Base-by-base conservation (phyloP, 2,888 invertebrate species). In the Conistra vaccinii region DNA sequence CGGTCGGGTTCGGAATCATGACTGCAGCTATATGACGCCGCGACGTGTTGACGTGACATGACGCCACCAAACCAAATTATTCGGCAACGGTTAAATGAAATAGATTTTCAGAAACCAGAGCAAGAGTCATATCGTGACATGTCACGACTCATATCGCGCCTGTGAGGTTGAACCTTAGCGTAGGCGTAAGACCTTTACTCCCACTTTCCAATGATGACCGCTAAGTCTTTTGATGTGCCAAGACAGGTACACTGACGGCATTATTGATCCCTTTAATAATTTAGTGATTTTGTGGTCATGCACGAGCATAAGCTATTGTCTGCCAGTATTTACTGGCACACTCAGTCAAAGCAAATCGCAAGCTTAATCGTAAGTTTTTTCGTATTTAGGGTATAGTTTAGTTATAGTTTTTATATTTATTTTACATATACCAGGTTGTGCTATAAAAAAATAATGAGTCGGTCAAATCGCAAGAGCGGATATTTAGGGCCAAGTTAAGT, bases 221-320 rank as follows among this genome's bases (percentile, higher is more conserved):
- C 60, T 74, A 73, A 78, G 73, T 61, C 57, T 32, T 78, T 73
- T 73, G 70, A 73, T 23, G 57, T 14, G n/a, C 14, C 32, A 9
- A 53, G 68, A 61, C 65, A 53, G 39, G 26, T 55, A 12, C 14
- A 39, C 65, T 53, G 65, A 58, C 29, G 3, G 74, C 32, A 73
- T 81, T 60, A 78, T 63, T 78, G 29, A 78, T 73, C 55, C 17
- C 29, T 26, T 68, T 48, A 45, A 68, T 79, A 53, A 75, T 48
- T 75, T 29, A 81, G n/a, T 51, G 48, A 42, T 60, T 68, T 55
- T 45, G 57, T 35, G 26, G 45, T 57, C 20, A 48, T 67, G 58
- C 29, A 80, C 10, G 48, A 48, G 17, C 5, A 6, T 45, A n/a
- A 51, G 35, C 51, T 17, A 10, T 26, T 9, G 32, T 23, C 17